Evolutionary conservation across 2,888 invertebrate genomes (phyloP), one percentile per base, ranked within the genome.

Genomic region (Andrena bicolor): DNA sequence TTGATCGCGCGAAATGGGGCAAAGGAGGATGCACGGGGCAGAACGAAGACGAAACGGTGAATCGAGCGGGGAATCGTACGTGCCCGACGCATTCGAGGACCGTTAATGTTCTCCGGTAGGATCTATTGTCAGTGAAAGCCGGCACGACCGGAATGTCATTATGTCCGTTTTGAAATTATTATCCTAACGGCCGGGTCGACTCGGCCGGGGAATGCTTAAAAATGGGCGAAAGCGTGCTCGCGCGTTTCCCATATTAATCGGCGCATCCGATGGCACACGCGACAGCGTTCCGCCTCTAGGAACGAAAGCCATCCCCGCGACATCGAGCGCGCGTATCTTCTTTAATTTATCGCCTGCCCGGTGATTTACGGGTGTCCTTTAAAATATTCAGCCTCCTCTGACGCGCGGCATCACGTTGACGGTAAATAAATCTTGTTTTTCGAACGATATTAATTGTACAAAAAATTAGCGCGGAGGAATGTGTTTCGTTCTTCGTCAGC

Each of bases 81-180:
- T 84, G 84, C 65, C 58, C 70, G 76, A 76, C 63, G 71, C 73
- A 64, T 69, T 83, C 71, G 32, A 63, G 76, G 85, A 86, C 88
- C 77, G 88, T 85, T 85, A 88, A 88, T 82, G 82, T 82, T 76
- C 85, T 23, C 61, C 70, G 80, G 28, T 80, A 83, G 74, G 75
- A 78, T 68, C 80, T 78, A 85, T 86, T 85, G 88, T 85, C 80
- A 72, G 79, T 85, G 70, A 88, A 85, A 88, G 79, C 65, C 83
- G 78, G 73, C 86, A 80, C 72, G 80, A 83, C 73, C 73, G 86
- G 88, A 88, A 88, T 86, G 83, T 80, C 88, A 88, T 88, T 86
- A 86, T 85, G 83, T 86, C 85, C 82, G 76, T 85, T 84, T 81
- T 81, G 77, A 81, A 86, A 84, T 88, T 81, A 86, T 88, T 88